Conservation (phyloP, 2,113 vertebrate species). For the Pygoscelis antarcticus region DNA sequence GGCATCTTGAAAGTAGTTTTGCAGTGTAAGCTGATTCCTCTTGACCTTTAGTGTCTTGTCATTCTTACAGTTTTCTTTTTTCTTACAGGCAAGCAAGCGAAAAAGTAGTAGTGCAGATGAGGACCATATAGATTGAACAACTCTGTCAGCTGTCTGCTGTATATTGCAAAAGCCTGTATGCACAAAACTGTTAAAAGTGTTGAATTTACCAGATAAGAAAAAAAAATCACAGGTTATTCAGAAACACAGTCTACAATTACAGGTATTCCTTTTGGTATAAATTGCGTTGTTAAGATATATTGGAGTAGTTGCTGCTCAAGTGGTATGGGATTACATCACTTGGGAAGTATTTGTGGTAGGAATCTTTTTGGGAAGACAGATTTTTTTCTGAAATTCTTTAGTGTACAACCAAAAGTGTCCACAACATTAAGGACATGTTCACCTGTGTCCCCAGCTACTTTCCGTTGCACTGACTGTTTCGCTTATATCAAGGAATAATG, state of each 20-base stretch:
- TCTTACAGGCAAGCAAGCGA: neutral
- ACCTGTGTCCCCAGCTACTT: neutral
- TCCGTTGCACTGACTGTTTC: neutral
- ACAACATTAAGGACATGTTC: neutral
- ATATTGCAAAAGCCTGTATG: neutral
- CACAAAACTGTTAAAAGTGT: neutral
- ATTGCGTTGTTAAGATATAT: neutral
- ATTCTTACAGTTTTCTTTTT: neutral
- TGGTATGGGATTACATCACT: neutral
- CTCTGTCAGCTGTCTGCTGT: neutral
- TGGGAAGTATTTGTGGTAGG: neutral
- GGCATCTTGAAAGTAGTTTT: neutral
- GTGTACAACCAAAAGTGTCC: neutral
- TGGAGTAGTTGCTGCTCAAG: neutral
- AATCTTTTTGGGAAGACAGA: neutral
- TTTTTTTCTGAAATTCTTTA: neutral
- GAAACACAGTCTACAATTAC: neutral
- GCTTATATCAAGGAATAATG: neutral
- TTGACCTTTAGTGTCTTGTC: neutral
- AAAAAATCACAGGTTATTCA: neutral
- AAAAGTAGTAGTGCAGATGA: neutral
- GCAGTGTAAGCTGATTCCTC: neutral
- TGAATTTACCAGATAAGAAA: neutral
- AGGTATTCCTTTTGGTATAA: neutral
- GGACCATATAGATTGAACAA: neutral